These are phyloP conservation scores for Salvelinus alpinus DNA, from an alignment of 2,113 vertebrate species.

Conservation along the genomic window DNA sequence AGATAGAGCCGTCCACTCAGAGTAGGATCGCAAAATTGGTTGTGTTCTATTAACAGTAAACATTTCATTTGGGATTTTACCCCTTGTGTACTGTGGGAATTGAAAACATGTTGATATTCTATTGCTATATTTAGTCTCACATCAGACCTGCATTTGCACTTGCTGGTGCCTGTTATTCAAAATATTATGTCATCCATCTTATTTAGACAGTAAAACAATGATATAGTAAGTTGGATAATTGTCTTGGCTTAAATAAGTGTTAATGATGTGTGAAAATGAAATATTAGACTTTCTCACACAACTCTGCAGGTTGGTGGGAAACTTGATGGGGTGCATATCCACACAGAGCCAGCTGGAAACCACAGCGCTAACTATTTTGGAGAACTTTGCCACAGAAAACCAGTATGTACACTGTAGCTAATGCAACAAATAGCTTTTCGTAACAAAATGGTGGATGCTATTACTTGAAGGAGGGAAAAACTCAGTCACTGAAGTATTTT, in stretches of 20 bases:
- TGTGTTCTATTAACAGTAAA: neutral
- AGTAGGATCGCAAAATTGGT: neutral
- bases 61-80: no score
- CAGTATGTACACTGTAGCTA: constrained; percentile 69
- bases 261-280: no score
- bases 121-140: no score
- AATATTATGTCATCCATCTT: no score
- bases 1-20: no score
- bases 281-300: constrained; percentile 12
- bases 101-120: neutral
- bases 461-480: neutral
- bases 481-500: no score
- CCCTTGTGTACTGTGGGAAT: neutral
- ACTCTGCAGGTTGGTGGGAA: constrained; percentile 78
- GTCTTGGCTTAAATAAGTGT: no score
- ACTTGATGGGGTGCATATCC: constrained; percentile 73
- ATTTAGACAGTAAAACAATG: no score
- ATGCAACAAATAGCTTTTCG: neutral
- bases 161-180: no score
- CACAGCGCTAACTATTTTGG: constrained; percentile 72
- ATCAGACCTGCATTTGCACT: neutral
- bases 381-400: constrained; percentile 74
- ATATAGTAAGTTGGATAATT: no score
- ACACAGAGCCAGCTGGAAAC: constrained; percentile 58
- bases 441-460: constrained; percentile 16